Percentiles rank a stretch among this genome's conserved stretches.
These are phyloP conservation scores for Cetonia aurata DNA, from an alignment of 2,888 invertebrate genomes.

Conservation along the genomic window DNA sequence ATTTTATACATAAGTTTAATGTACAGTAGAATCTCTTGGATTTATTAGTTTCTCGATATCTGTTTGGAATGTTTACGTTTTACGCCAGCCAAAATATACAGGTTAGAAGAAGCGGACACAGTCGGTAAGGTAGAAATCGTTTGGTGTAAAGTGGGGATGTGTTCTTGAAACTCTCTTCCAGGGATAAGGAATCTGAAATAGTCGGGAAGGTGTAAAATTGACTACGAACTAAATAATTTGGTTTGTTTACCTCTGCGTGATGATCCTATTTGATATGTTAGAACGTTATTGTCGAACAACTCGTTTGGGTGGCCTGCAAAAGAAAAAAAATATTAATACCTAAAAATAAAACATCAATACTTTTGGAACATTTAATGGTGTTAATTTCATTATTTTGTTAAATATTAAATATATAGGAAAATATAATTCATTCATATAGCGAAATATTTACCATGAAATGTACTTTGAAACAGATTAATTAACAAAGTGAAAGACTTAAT, in stretches of 20 bases:
- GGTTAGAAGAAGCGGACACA: slow-evolving; percentile 37
- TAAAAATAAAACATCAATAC: background rate
- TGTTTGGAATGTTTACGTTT: slow-evolving; percentile 14
- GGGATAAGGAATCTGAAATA: slow-evolving; percentile 49
- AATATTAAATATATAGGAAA: too few relatives aligned
- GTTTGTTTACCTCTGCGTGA: slow-evolving; percentile 45
- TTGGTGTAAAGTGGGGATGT: slow-evolving; percentile 17
- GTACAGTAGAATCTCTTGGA: slow-evolving; percentile 32
- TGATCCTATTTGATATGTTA: slow-evolving; percentile 49
- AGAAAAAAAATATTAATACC: background rate
- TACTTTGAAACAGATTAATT: too few relatives aligned
- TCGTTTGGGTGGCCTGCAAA: slow-evolving; percentile 38
- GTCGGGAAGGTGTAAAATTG: slow-evolving; percentile 38
- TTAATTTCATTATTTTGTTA: background rate
- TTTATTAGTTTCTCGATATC: slow-evolving; percentile 19
- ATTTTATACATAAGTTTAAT: slow-evolving; percentile 33
- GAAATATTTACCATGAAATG: too few relatives aligned
- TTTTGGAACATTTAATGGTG: too few relatives aligned
- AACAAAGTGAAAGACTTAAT: too few relatives aligned
- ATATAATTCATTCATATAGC: too few relatives aligned
- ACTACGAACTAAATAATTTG: background rate
- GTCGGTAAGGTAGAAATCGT: slow-evolving; percentile 25
- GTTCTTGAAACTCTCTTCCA: slow-evolving; percentile 46
- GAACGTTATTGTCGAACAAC: slow-evolving; percentile 43
- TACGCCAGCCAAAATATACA: slow-evolving; percentile 40